Evolutionary conservation across 2,888 invertebrate genomes (phyloP).

Genomic region (Eretmocerus hayati): DNA sequence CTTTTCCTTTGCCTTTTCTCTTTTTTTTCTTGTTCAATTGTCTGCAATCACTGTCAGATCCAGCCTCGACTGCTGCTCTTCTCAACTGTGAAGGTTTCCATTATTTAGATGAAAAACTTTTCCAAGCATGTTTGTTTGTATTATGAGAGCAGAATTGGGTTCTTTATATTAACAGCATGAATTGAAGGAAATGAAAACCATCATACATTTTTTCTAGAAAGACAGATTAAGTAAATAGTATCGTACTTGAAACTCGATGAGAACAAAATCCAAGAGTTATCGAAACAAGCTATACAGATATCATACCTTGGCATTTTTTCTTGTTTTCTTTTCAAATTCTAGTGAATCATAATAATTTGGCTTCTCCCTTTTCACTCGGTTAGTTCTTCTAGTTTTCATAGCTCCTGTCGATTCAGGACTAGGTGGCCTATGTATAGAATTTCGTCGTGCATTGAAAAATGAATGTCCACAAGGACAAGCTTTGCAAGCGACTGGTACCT

Average conservation of each 20-base stretch:
- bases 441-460: conserved; percentile 65
- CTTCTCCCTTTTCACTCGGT: conserved; percentile 66
- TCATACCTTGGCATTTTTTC: conserved; percentile 52
- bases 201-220: too few relatives aligned
- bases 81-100: conserved; percentile 37
- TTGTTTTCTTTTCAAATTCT: conserved; percentile 66
- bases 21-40: conserved; percentile 44
- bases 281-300: too few relatives aligned
- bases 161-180: too few relatives aligned
- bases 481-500: conserved; percentile 81
- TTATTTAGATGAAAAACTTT: conserved; percentile 2
- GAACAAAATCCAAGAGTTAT: too few relatives aligned
- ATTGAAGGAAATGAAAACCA: too few relatives aligned
- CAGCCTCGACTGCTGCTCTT: conserved; percentile 39
- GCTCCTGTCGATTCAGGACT: conserved; percentile 41
- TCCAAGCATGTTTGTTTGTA: too few relatives aligned
- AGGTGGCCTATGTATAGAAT: conserved; percentile 44
- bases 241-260: too few relatives aligned
- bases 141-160: too few relatives aligned
- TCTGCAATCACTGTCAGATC: conserved; percentile 41
- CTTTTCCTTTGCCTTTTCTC: conserved; percentile 42
- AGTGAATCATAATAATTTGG: conserved; percentile 79
- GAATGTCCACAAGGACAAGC: conserved; percentile 77
- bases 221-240: too few relatives aligned
- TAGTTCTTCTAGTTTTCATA: conserved; percentile 56